These are phyloP conservation scores for Diloba caeruleocephala DNA, from an alignment of 2,888 invertebrate genomes.

Conservation along the genomic window DNA sequence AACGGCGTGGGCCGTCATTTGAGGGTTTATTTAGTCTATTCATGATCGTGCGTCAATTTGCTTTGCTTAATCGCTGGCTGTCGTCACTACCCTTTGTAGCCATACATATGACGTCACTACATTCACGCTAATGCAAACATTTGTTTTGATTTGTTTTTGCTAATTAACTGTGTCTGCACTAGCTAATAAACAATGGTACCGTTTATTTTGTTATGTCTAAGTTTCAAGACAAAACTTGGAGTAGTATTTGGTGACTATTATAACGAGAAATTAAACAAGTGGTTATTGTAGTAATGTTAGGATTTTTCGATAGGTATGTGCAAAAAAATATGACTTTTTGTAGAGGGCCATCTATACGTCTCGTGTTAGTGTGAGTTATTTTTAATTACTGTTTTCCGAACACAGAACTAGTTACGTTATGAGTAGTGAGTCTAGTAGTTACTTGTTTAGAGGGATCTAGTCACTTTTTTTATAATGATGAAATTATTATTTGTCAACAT, in stretches of 20 bases:
- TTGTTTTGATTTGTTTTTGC: slow-evolving; percentile 60
- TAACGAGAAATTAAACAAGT: slow-evolving; percentile 2
- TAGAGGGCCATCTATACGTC: no score
- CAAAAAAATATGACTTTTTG: no score
- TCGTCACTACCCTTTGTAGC: slow-evolving; percentile 73
- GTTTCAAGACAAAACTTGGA: slow-evolving; percentile 28
- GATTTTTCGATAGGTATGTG: not conserved
- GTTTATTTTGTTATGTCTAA: slow-evolving; percentile 60
- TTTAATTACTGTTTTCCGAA: no score
- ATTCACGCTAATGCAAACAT: slow-evolving; percentile 59
- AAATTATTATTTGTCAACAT: no score
- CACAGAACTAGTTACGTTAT: no score
- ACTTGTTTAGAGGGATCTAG: no score
- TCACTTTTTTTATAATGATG: no score
- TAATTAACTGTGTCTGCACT: slow-evolving; percentile 54
- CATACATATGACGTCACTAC: slow-evolving; percentile 38
- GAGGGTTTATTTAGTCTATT: slow-evolving; percentile 61
- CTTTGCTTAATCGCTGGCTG: slow-evolving; percentile 72
- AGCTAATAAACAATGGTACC: slow-evolving; percentile 44
- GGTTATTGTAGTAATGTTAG: slow-evolving; percentile 4
- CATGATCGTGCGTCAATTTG: slow-evolving; percentile 82
- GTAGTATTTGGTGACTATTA: slow-evolving; percentile 7
- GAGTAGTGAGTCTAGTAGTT: no score
- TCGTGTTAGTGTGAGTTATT: no score
- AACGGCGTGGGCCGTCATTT: slow-evolving; percentile 75